phyloP scores from a whole-genome alignment of 2,797 vertebrate genomes.

The Clarias fuscus region DNA sequence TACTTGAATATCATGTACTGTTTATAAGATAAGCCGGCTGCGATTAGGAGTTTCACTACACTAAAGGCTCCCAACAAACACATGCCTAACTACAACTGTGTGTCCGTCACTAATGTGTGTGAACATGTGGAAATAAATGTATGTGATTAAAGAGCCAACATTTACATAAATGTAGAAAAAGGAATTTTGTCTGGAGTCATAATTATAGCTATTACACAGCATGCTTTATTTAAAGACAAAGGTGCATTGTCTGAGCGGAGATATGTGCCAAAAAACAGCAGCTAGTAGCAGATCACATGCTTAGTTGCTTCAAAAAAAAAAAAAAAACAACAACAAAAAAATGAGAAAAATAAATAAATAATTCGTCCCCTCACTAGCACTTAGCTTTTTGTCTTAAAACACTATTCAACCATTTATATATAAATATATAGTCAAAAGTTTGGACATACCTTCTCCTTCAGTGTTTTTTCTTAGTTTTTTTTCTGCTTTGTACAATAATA shows the following conservation, averaged over 20 bases:
- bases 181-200: conserved; percentile 58
- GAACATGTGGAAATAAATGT: conserved; percentile 36
- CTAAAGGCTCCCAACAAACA: conserved; percentile 27
- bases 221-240: conserved; percentile 72
- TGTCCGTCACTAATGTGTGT: not conserved
- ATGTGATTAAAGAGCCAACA: conserved; percentile 51
- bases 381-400: not conserved
- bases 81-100: conserved; percentile 19
- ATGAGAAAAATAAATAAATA: conserved; percentile 5
- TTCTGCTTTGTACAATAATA: no score
- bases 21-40: conserved; percentile 45
- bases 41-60: not conserved
- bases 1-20: conserved; percentile 41
- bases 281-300: conserved; percentile 65
- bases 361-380: not conserved
- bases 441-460: no score
- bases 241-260: conserved; percentile 66
- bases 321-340: conserved; percentile 27
- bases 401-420: no score
- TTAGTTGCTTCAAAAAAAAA: conserved; percentile 54
- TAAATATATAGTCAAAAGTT: no score
- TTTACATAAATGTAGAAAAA: conserved; percentile 62
- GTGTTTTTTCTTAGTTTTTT: no score
- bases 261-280: conserved; percentile 62
- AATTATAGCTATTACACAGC: conserved; percentile 67